Conservation (phyloP, 2,888 invertebrate species). For the Lucinisca nassula region DNA sequence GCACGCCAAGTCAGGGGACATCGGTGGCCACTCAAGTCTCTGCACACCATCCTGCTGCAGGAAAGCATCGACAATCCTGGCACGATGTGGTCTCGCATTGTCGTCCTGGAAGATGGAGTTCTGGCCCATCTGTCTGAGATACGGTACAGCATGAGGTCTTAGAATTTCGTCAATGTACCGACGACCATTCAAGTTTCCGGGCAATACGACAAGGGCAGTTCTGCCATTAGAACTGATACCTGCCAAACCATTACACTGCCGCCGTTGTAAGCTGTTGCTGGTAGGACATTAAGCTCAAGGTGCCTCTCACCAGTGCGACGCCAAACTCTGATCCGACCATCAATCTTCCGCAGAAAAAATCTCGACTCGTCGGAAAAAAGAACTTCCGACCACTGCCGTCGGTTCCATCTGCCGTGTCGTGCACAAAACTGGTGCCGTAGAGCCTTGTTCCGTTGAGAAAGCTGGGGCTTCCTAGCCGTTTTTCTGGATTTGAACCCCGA, state of each 20-base stretch:
- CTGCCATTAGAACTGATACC: not conserved
- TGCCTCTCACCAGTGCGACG: not conserved
- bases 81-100: not conserved
- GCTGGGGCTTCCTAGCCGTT: too few species aligned
- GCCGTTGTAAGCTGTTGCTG: not conserved
- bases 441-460: not conserved
- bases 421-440: not conserved
- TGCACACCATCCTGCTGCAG: not conserved
- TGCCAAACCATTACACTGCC: not conserved
- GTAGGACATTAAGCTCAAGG: not conserved
- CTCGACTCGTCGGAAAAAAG: not conserved
- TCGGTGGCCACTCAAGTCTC: not conserved
- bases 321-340: slow-evolving; percentile 17
- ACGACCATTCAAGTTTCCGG: not conserved
- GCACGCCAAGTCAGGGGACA: too few species aligned
- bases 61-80: not conserved
- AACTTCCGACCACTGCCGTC: too few species aligned
- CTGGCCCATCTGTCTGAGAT: not conserved
- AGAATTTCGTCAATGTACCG: not conserved
- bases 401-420: too few species aligned
- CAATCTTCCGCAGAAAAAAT: slow-evolving; percentile 10
- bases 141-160: not conserved
- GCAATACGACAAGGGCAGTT: too few species aligned
- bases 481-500: too few species aligned
- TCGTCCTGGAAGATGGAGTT: not conserved